These are phyloP conservation scores for Enteromius radiatus DNA, from an alignment of 2,797 vertebrate genomes.

Conservation along the genomic window DNA sequence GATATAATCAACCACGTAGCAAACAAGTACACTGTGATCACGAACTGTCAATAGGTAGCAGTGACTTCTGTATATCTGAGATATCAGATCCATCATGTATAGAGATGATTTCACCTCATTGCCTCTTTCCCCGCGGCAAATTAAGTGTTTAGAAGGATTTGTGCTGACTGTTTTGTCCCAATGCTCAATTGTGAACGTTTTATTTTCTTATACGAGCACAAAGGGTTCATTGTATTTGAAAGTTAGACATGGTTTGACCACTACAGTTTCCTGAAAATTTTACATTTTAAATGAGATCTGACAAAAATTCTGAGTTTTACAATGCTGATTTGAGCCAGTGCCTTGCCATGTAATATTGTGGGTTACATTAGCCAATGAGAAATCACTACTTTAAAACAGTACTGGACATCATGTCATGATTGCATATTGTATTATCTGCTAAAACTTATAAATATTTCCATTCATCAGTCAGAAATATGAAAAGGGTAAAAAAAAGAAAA, in stretches of 20 bases:
- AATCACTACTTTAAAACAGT: conserved; percentile 32
- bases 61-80: conserved; percentile 61
- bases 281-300: conserved; percentile 15
- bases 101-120: conserved; percentile 58
- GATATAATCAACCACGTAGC: conserved; percentile 64
- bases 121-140: conserved; percentile 51
- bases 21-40: conserved; percentile 72
- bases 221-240: conserved; percentile 51
- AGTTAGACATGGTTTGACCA: conserved; percentile 41
- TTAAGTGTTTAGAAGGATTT: conserved; percentile 64
- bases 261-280: conserved; percentile 38
- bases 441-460: conserved; percentile 18
- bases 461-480: conserved; percentile 1
- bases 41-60: conserved; percentile 68
- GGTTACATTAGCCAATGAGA: conserved; percentile 31
- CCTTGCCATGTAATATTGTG: conserved; percentile 60
- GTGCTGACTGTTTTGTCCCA: conserved; percentile 63
- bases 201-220: conserved; percentile 62
- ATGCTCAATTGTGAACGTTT: conserved; percentile 57
- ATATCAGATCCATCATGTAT: conserved; percentile 61
- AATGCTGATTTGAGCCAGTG: conserved; percentile 62
- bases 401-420: conserved; percentile 22
- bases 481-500: conserved; percentile 4
- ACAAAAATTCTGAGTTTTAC: conserved; percentile 44
- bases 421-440: conserved; percentile 37